phyloP scores from a whole-genome alignment of 2,888 invertebrate genomes.

The Sesia apiformis region DNA sequence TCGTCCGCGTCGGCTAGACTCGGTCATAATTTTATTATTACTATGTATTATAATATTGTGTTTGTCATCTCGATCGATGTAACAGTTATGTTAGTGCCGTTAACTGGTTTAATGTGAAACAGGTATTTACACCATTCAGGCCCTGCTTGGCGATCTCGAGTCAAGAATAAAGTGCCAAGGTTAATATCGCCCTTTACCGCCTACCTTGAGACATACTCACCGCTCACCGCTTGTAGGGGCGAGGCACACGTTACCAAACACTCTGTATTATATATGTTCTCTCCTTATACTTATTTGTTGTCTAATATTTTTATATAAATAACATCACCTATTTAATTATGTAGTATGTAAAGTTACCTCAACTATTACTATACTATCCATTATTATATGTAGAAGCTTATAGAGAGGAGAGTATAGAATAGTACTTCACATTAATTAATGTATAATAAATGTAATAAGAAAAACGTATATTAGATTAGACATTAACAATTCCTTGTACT shows the following conservation, averaged over 20 bases:
- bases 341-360: not conserved
- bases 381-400: no score
- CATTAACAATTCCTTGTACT: no score
- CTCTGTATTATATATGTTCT: conserved; percentile 27
- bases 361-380: no score
- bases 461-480: no score
- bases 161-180: conserved; percentile 65
- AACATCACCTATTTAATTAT: not conserved
- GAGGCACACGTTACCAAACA: conserved; percentile 28
- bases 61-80: no score
- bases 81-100: conserved; percentile 42
- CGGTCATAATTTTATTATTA: no score
- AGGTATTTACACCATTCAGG: conserved; percentile 72
- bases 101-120: conserved; percentile 68
- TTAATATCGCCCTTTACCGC: conserved; percentile 37
- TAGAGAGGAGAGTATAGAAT: no score
- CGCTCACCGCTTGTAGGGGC: conserved; percentile 46
- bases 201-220: conserved; percentile 16
- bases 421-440: no score
- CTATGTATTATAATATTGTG: no score
- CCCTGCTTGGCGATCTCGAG: conserved; percentile 69
- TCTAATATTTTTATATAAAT: not conserved
- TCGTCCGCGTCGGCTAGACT: no score
- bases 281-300: conserved; percentile 12
- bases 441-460: no score